These are phyloP conservation scores for Agonum fuliginosum DNA, from an alignment of 2,888 invertebrate genomes.

Conservation along the genomic window DNA sequence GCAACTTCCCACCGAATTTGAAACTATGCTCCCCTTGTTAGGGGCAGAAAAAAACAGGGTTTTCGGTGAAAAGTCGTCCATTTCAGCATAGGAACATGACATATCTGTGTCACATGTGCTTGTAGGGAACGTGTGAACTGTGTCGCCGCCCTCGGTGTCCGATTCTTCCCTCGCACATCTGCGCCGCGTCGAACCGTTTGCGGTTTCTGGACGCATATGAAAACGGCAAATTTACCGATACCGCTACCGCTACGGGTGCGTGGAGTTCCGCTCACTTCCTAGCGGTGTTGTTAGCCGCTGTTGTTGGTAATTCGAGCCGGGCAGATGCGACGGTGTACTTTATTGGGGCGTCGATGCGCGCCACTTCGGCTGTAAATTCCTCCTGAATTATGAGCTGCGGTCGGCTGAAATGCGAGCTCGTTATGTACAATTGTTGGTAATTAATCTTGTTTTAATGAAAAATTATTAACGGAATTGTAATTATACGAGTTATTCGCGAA, in stretches of 20 bases:
- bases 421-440: conserved; percentile 52
- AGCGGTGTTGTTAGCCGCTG: conserved; percentile 39
- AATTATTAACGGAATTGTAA: conserved; percentile 60
- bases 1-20: not conserved
- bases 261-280: not conserved
- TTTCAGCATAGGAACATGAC: conserved; percentile 44
- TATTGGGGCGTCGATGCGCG: conserved; percentile 38
- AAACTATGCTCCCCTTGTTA: not conserved
- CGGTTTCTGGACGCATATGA: conserved; percentile 57
- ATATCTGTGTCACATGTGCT: conserved; percentile 55
- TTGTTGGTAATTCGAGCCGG: conserved; percentile 22
- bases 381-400: conserved; percentile 54
- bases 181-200: conserved; percentile 46
- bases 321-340: conserved; percentile 52
- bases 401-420: conserved; percentile 53
- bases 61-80: conserved; percentile 37
- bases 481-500: conserved; percentile 47
- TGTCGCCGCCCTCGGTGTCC: not conserved
- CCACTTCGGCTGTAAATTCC: conserved; percentile 52
- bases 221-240: conserved; percentile 53
- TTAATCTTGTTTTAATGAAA: conserved; percentile 58
- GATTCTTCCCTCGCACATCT: conserved; percentile 33
- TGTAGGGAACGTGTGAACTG: conserved; percentile 37
- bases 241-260: conserved; percentile 20
- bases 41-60: conserved; percentile 41